A percentile compares a stretch with the other conserved stretches of the same genome.
Conservation (phyloP, 1,140 invertebrate genomes). For the Drosophila lowei region DNA sequence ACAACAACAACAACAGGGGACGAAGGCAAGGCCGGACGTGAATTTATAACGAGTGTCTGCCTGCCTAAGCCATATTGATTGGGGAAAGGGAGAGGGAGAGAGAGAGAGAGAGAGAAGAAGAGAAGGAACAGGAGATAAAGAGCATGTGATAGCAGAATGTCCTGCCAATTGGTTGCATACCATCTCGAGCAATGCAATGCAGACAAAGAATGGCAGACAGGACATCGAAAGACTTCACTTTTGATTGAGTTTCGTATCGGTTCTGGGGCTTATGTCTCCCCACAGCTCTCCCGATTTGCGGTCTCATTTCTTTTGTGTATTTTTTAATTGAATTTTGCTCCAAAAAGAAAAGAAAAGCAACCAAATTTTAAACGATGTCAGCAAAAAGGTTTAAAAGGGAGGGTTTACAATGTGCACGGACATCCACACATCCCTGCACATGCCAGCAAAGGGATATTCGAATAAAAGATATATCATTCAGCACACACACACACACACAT, state of each 20-base stretch:
- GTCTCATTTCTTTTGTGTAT: conserved; percentile 14
- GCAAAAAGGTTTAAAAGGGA: conserved; percentile 18
- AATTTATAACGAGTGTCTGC: conserved; percentile 62
- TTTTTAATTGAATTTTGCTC: conserved; percentile 39
- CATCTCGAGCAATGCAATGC: conserved; percentile 11
- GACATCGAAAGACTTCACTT: conserved; percentile 71
- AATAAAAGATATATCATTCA: neutral
- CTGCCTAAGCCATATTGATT: conserved; percentile 61
- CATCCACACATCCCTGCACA: neutral
- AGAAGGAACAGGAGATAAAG: conserved; percentile 6
- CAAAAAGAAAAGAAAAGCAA: neutral
- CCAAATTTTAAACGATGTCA: conserved; percentile 45
- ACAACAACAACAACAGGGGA: conserved; percentile 7
- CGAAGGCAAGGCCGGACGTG: conserved; percentile 36
- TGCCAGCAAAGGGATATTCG: conserved; percentile 8
- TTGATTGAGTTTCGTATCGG: conserved; percentile 54
- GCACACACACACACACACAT: conserved; percentile 1
- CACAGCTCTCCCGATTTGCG: conserved; percentile 65
- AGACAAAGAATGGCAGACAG: no score
- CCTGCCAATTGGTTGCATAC: conserved; percentile 37
- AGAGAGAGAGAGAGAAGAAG: conserved; percentile 7
- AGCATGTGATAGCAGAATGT: conserved; percentile 24
- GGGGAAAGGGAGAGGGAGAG: conserved; percentile 14
- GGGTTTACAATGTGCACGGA: no score
- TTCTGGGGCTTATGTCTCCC: conserved; percentile 7